These are phyloP conservation scores for Nasonia oneida DNA, from an alignment of 2,888 invertebrate species.

Conservation along the genomic window DNA sequence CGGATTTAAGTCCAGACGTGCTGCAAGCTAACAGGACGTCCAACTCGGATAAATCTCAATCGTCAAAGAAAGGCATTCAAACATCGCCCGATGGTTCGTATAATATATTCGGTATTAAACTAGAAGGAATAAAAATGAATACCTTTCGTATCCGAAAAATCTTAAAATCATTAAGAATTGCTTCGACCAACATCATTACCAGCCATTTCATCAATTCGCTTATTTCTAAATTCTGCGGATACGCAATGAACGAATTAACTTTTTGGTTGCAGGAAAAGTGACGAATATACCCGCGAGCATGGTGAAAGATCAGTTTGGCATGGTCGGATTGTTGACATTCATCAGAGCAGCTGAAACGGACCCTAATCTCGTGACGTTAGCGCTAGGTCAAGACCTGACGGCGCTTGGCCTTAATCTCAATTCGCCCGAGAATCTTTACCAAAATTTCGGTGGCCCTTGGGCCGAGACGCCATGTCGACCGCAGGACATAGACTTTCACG, in stretches of 20 bases:
- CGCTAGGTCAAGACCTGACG: constrained; percentile 98
- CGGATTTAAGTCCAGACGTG: constrained; percentile 78
- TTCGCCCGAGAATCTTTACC: constrained; percentile 98
- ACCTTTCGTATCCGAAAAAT: background rate
- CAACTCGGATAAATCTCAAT: constrained; percentile 76
- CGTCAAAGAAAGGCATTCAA: constrained; percentile 91
- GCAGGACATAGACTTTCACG: constrained; percentile 99
- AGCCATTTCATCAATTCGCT: background rate
- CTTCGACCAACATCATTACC: background rate
- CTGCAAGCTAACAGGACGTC: constrained; percentile 76
- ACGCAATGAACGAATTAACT: background rate
- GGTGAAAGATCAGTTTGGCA: constrained; percentile 99
- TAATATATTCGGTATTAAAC: constrained; percentile 4
- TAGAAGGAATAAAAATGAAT: too few species aligned
- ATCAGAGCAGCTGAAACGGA: constrained; percentile 98
- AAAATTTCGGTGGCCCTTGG: constrained; percentile 99
- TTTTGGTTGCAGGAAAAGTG: constrained; percentile 87
- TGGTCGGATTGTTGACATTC: constrained; percentile 98
- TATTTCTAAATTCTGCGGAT: background rate
- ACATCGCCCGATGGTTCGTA: constrained; percentile 93
- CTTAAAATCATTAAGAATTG: background rate
- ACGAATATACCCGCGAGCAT: constrained; percentile 99
- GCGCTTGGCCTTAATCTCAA: constrained; percentile 99
- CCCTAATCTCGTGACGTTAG: constrained; percentile 96
- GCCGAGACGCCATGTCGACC: constrained; percentile 98